phyloP scores from a whole-genome alignment of 2,113 vertebrate species.

The Serinus canaria region DNA sequence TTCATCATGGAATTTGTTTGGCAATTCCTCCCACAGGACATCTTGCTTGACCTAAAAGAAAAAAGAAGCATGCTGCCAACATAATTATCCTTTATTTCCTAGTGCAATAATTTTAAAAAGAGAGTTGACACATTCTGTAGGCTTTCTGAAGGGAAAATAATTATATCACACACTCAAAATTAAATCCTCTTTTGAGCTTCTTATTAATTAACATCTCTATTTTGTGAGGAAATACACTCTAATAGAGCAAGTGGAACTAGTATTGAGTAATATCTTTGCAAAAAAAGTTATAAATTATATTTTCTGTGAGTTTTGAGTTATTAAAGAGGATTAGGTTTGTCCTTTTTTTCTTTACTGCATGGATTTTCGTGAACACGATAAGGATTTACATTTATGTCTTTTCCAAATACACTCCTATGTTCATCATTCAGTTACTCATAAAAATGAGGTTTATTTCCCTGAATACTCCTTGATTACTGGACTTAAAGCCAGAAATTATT shows the following conservation, averaged over 20 bases:
- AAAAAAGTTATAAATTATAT: background rate
- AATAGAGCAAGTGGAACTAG: background rate
- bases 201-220: background rate
- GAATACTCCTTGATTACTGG: background rate
- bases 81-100: conserved; percentile 52
- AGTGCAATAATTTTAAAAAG: conserved; percentile 8
- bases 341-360: background rate
- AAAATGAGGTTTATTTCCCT: background rate
- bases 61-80: background rate
- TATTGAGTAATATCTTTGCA: background rate
- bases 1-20: conserved; percentile 36
- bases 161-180: background rate
- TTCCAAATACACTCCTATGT: background rate
- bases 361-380: background rate
- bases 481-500: background rate
- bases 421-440: background rate
- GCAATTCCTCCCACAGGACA: background rate
- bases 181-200: background rate
- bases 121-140: background rate
- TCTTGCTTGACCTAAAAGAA: conserved; percentile 17
- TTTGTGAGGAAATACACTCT: background rate
- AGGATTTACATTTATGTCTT: background rate
- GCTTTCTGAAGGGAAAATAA: conserved; percentile 8
- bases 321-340: background rate
- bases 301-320: background rate